Evolutionary conservation across 2,888 invertebrate species (phyloP), one percentile per base, ranked within the genome.

Genomic region (Mythimna ferrago): DNA sequence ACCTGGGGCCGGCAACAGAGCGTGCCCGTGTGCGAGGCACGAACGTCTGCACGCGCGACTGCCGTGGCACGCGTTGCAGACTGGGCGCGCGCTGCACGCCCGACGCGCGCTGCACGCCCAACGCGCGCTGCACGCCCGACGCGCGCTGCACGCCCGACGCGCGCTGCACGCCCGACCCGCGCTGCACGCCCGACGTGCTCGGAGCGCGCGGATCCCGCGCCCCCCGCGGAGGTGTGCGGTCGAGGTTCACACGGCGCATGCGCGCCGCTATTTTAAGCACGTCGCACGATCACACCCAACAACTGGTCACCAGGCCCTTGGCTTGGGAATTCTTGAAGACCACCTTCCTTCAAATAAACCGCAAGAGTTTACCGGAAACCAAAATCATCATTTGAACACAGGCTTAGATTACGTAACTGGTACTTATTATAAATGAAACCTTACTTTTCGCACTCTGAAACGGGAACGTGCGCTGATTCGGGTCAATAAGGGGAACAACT

Each of bases 241-340:
- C 78, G 51, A 78, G 62, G 38, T 68, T 44, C 32, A 68, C 61
- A 9, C 65, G 62, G 58, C 82, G 79, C 79, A 80, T 80, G 79
- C 79, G 65, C 16, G 56, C 75, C 76, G 26, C 38, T 44, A 1
- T 51, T 53, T 26, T 21, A 66, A 38, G 51, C 41, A 61, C 76
- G 21, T 61, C 38, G 21, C 64, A 32, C 44, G 51, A 60, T 53
- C 19, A 61, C n/a, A 57, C 54, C 51, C 26, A 10, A 62, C 56
- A 56, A 60, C 61, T 41, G 35, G 48, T 26, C 66, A 56, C 64
- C 56, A 64, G 35, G n/a, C 19, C 10, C 6, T 26, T 65, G 61
- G 61, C 35, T 66, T n/a, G 38, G 16, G 35, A 32, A 9, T 35
- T 44, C 44, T 41, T 26, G 41, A 26, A 26, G 6, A 7, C 10